Evolutionary conservation across 2,797 vertebrate genomes (phyloP).

Genomic region (Cuculus canorus): DNA sequence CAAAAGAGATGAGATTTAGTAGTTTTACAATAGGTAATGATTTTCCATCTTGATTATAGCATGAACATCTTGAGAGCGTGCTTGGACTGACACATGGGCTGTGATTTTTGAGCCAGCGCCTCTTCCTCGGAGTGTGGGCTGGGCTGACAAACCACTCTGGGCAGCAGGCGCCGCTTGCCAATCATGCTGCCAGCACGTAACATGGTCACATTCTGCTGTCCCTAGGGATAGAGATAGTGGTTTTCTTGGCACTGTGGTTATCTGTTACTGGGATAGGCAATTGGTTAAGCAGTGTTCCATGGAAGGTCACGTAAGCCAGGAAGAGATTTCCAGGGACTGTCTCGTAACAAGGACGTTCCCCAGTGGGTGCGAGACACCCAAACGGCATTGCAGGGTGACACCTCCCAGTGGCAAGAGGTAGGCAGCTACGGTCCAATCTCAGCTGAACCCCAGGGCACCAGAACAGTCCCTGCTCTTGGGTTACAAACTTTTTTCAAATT

Average conservation of each 20-base stretch:
- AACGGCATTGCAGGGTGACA: not conserved
- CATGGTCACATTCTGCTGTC: not conserved
- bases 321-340: not conserved
- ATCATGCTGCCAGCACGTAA: not conserved
- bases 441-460: not conserved
- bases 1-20: slow-evolving; percentile 5
- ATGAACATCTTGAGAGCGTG: not conserved
- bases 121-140: not conserved
- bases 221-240: not conserved
- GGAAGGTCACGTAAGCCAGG: not conserved
- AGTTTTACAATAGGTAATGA: not conserved
- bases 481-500: not conserved
- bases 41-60: slow-evolving; percentile 6
- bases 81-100: not conserved
- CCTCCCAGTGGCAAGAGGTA: not conserved
- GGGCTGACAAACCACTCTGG: not conserved
- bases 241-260: not conserved
- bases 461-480: not conserved
- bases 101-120: not conserved
- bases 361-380: not conserved
- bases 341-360: not conserved
- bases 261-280: not conserved
- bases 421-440: not conserved
- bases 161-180: not conserved
- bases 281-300: fast-evolving